Evolutionary conservation across 2,797 vertebrate species (phyloP).

Genomic region (Anas capensis): DNA sequence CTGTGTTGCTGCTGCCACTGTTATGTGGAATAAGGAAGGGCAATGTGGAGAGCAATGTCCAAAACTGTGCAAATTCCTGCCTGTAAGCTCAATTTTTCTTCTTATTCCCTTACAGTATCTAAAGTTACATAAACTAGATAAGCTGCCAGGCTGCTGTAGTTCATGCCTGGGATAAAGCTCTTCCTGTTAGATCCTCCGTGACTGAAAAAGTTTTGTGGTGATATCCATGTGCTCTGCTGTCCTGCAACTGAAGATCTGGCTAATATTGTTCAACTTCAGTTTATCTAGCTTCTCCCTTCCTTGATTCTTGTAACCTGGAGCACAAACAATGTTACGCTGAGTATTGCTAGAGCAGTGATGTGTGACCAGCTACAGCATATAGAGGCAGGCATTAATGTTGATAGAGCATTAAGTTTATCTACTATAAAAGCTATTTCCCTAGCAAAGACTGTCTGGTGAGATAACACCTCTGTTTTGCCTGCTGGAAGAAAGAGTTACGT

Average conservation of each 20-base stretch:
- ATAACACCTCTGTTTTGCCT: neutral
- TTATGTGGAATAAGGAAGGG: neutral
- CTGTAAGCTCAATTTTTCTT: neutral
- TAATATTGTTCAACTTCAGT: neutral
- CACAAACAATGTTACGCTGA: neutral
- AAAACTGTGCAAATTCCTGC: neutral
- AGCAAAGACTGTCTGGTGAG: neutral
- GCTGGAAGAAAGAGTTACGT: neutral
- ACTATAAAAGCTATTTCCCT: neutral
- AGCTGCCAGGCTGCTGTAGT: neutral
- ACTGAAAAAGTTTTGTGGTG: neutral
- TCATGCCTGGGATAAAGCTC: neutral
- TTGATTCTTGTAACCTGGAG: neutral
- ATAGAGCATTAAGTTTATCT: neutral
- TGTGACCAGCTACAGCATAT: neutral
- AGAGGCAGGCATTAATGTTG: neutral
- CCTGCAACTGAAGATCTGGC: neutral
- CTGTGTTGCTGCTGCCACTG: neutral
- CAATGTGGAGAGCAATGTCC: neutral
- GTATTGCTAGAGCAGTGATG: neutral
- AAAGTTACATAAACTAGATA: neutral
- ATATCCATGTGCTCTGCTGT: fast-evolving
- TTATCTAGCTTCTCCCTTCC: neutral
- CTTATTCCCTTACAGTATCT: neutral
- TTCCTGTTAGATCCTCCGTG: neutral